phyloP scores from a whole-genome alignment of 2,888 invertebrate species.

The Mechanitis mazaeus region DNA sequence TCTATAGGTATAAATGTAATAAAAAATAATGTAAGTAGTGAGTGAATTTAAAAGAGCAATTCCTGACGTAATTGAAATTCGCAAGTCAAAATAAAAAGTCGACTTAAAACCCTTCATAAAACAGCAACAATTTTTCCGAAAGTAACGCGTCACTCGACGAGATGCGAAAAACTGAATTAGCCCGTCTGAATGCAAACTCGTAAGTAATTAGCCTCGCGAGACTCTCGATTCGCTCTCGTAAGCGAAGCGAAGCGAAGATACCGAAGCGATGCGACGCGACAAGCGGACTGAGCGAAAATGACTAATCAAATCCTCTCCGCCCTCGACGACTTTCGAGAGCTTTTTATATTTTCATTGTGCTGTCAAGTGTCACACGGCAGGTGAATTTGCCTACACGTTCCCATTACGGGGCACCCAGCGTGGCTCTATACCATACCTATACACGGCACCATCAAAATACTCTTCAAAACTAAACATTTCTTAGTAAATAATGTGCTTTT shows the following conservation, averaged over 20 bases:
- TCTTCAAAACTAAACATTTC: neutral
- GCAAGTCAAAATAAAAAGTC: slow-evolving; percentile 28
- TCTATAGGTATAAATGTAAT: neutral
- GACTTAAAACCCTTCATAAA: slow-evolving; percentile 27
- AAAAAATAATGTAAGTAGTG: slow-evolving; percentile 8
- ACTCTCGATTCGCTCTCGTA: slow-evolving; percentile 71
- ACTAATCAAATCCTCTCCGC: slow-evolving; percentile 76
- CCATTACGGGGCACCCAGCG: slow-evolving; percentile 17
- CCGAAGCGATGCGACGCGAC: slow-evolving; percentile 57
- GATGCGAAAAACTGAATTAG: slow-evolving; percentile 71
- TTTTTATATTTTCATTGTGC: slow-evolving; percentile 73
- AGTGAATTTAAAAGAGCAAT: slow-evolving; percentile 26
- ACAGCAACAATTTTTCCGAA: slow-evolving; percentile 39
- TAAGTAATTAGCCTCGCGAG: slow-evolving; percentile 76
- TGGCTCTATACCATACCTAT: slow-evolving; percentile 10
- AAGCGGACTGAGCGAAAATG: slow-evolving; percentile 67
- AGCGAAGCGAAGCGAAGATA: slow-evolving; percentile 71
- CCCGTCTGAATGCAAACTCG: slow-evolving; percentile 70
- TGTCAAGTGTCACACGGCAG: slow-evolving; percentile 64
- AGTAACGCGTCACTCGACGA: slow-evolving; percentile 57
- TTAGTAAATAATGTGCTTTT: too few species aligned
- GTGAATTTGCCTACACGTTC: slow-evolving; percentile 40
- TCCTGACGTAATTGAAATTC: slow-evolving; percentile 28
- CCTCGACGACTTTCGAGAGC: slow-evolving; percentile 63
- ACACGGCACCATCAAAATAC: neutral